Conservation (phyloP, 1,140 invertebrate genomes). For the Diachasmimorpha longicaudata region DNA sequence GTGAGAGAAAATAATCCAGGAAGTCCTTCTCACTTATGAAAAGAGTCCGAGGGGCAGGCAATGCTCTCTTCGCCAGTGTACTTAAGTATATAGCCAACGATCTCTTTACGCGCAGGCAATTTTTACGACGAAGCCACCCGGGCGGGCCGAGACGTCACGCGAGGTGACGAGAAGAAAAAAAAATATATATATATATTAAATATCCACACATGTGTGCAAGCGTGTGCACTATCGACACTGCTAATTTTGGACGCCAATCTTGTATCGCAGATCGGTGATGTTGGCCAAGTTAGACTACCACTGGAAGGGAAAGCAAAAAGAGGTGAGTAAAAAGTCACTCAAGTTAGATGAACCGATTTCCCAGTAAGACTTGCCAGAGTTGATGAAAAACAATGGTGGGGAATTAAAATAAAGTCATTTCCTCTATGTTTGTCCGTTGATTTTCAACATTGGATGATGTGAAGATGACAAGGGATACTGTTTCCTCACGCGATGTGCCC, state of each 20-base stretch:
- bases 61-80: not conserved
- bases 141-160: conserved; percentile 57
- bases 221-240: conserved; percentile 15
- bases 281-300: not conserved
- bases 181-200: conserved; percentile 21
- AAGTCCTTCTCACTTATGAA: conserved; percentile 44
- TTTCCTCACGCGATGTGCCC: conserved; percentile 41
- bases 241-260: conserved; percentile 18
- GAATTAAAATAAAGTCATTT: conserved; percentile 28
- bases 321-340: not conserved
- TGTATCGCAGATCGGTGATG: not conserved
- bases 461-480: conserved; percentile 22
- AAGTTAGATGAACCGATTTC: conserved; percentile 21
- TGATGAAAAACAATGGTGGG: not conserved
- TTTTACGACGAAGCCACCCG: conserved; percentile 59
- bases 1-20: conserved; percentile 48
- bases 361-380: not conserved
- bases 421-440: conserved; percentile 19
- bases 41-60: not conserved
- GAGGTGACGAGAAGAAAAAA: conserved; percentile 42
- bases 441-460: not conserved
- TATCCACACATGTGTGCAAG: conserved; percentile 11
- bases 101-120: conserved; percentile 62
- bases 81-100: conserved; percentile 44
- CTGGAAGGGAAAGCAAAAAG: not conserved